Evolutionary conservation across 2,888 invertebrate species (phyloP), one percentile per base, ranked within the genome.

Genomic region (Sturmia bella): DNA sequence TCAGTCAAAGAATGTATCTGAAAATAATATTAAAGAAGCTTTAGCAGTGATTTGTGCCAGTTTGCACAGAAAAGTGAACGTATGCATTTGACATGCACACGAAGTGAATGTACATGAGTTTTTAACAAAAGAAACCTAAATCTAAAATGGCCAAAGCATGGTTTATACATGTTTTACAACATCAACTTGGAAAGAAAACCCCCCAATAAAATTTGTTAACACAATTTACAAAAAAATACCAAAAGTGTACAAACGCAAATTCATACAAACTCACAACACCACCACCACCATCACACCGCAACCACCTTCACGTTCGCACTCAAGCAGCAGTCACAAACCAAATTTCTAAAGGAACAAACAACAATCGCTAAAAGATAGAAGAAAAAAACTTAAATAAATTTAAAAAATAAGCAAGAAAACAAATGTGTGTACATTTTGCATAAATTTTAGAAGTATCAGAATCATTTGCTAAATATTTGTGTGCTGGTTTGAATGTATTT

Each of bases 41-140:
- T 84, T 79, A 84, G 83, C 83, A 78, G 78, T 84, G 84, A 84
- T 83, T 84, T 80, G 83, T 39, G 45, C n/a, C 19, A 43, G 52
- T 79, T 59, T 56, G 19, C 32, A 57, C 12, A 19, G 45, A 52
- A 43, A 59, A 39, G 41, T 37, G 48, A 24, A 45, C 11, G 54
- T 54, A 64, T 9, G 56, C 43, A 66, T 59, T 39, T 57, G 43
- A 59, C 27, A 27, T 32, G 9, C 32, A 32, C 7, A 32, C 1
- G 9, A 32, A 6, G 15, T n/a, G n/a, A 9, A 39, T 45, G 17
- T 17, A 56, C 39, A n/a, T 56, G 19, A 52, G 59, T 43, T 15
- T 45, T 39, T 32, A 56, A 72, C 21, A 56, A 77, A 77, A 81
- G 59, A 12, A 61, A 73, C 57, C 59, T 45, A 68, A 80, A 63